These are phyloP conservation scores for Trichomycterus rosablanca DNA, from an alignment of 2,113 vertebrate species.

Conservation along the genomic window DNA sequence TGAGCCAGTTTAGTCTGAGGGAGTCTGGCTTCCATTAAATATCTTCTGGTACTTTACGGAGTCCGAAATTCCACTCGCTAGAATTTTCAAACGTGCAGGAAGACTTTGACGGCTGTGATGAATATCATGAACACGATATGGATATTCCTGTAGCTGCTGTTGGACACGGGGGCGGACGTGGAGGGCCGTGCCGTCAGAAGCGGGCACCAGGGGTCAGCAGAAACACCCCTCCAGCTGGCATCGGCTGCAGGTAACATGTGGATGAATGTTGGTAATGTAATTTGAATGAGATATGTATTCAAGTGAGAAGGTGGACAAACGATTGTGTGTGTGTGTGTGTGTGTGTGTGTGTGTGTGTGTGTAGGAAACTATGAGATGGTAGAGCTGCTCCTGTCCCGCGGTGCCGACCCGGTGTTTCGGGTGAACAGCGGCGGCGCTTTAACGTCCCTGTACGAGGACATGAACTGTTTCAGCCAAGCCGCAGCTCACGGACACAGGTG, in stretches of 20 bases:
- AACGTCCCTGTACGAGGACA: constrained; percentile 80
- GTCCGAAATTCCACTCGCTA: no score
- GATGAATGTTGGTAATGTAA: no score
- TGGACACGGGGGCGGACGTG: constrained; percentile 88
- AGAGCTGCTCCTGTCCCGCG: constrained; percentile 77
- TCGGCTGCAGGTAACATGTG: constrained; percentile 80
- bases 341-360: constrained; percentile 4
- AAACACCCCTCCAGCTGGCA: constrained; percentile 89
- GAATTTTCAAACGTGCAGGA: no score
- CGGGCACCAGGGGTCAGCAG: constrained; percentile 74
- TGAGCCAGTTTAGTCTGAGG: no score
- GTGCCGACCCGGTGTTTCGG: constrained; percentile 83
- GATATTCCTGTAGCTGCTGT: constrained; percentile 70
- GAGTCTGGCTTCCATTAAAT: no score
- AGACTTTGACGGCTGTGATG: no score
- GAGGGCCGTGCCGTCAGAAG: constrained; percentile 77
- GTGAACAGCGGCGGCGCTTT: constrained; percentile 76
- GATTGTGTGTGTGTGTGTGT: constrained; percentile 9
- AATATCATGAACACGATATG: constrained; percentile 8
- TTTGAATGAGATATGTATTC: no score
- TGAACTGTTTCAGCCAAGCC: constrained; percentile 94
- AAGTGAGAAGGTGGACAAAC: no score
- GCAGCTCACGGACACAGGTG: constrained; percentile 93
- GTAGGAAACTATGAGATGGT: constrained; percentile 90
- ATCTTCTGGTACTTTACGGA: no score